A percentile compares a stretch with the other conserved stretches of the same genome.
Conservation (phyloP, 2,113 vertebrate genomes). For the Indri indri region DNA sequence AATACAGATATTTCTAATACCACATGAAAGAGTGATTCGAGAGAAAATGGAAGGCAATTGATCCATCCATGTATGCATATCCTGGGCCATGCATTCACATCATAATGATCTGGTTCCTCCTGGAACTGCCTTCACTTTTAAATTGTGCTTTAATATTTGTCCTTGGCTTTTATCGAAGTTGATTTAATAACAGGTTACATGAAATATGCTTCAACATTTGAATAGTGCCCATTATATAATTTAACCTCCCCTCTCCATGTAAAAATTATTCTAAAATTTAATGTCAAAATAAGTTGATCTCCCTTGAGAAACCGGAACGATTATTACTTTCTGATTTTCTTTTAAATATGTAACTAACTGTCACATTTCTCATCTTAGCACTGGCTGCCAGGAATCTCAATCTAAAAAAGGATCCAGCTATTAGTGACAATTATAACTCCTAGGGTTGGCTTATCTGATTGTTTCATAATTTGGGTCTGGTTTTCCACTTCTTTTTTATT, state of each 20-base stretch:
- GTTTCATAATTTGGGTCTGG: background rate
- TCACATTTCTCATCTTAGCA: background rate
- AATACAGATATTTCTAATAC: background rate
- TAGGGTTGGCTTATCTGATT: background rate
- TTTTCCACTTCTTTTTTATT: slow-evolving; percentile 24
- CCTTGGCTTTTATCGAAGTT: background rate
- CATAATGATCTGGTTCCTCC: background rate
- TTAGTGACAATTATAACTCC: background rate
- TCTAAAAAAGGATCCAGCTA: background rate
- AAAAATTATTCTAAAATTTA: slow-evolving; percentile 14
- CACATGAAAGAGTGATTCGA: background rate
- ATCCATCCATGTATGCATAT: background rate
- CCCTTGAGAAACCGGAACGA: background rate
- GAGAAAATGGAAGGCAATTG: background rate
- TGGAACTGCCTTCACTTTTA: background rate
- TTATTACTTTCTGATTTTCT: background rate
- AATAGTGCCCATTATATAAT: background rate
- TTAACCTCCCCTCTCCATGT: background rate
- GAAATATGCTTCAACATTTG: slow-evolving; percentile 14
- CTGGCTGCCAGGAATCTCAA: slow-evolving; percentile 2
- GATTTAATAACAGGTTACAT: background rate
- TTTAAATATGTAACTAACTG: background rate
- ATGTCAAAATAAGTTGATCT: slow-evolving; percentile 25
- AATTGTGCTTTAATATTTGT: slow-evolving; percentile 18
- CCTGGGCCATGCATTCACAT: background rate